Base-by-base conservation (phyloP, 1,140 invertebrate species). In the Holcopasites calliopsidis region DNA sequence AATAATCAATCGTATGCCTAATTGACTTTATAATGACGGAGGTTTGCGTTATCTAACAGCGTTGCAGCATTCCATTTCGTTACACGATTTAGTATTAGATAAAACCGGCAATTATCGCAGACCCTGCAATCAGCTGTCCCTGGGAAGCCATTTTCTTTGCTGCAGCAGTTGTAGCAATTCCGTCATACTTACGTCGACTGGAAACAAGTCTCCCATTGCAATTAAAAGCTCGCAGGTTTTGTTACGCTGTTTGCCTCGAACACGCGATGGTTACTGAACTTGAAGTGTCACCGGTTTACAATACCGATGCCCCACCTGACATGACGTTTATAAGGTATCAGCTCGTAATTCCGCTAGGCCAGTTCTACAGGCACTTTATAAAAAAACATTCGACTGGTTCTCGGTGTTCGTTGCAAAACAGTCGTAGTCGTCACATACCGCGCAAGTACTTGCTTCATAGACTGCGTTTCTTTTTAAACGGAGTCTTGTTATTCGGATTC, bases 341-440 rank as follows among this genome's bases (percentile, higher is more conserved):
- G 70, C 52, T 69, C 35, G 50, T 76, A 78, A 69, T 40, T 49
- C 40, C 71, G 60, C 35, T 60, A 40, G 79, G 81, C 79, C 76
- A 84, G 83, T 88, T 85, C 76, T 77, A 44, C 52, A 82, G 82
- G 82, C 84, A 87, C 77, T 85, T 83, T 40, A 5, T 28, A 52
- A 85, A 87, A 87, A 87, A 83, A 79, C 66, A 31, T 52, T 47
- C 52, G 61, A 79, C 71, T 78, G 78, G 76, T 83, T 85, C 81
- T 44, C 33, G 21, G 33, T 1, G n/a, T 79, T 79, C 62, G 57
- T 62, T 49, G 64, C 18, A 42, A 26, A 38, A 40, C 26, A 31
- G 31, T 44, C 38, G 33, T 28, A 54, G 38, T 42, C 33, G 26
- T 23, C 16, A 62, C 13, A 23, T n/a, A 52, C 1, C 8, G 11